Conservation (phyloP, 2,113 vertebrate genomes). For the Pao palembangensis region DNA sequence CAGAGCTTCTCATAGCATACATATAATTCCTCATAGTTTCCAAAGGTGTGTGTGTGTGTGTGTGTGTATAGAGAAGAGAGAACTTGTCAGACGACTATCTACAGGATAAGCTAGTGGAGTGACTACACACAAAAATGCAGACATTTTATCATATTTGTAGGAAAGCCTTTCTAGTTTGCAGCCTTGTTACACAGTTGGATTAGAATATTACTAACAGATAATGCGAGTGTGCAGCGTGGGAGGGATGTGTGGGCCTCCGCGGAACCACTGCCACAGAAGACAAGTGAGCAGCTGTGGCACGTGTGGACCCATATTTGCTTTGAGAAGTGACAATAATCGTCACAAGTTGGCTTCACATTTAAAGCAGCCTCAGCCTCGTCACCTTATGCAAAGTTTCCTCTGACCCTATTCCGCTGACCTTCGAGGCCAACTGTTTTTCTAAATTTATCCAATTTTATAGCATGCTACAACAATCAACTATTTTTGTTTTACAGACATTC, state of each 20-base stretch:
- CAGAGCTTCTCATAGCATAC: slow-evolving; percentile 19
- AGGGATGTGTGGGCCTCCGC: slow-evolving; percentile 35
- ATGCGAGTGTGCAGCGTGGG: slow-evolving; percentile 26
- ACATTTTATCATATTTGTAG: too few species aligned
- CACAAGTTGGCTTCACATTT: slow-evolving; percentile 29
- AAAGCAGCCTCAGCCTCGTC: slow-evolving; percentile 3
- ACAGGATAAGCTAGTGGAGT: slow-evolving; percentile 25
- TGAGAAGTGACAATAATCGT: slow-evolving; percentile 20
- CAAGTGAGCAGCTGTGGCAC: slow-evolving; percentile 40
- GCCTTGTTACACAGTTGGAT: too few species aligned
- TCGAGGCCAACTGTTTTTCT: too few species aligned
- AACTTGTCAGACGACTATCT: slow-evolving; percentile 54
- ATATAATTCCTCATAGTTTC: slow-evolving; percentile 37
- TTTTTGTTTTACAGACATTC: too few species aligned
- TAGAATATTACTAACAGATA: neutral
- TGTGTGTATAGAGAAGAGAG: slow-evolving; percentile 10
- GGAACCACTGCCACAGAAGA: slow-evolving; percentile 21
- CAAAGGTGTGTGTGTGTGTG: slow-evolving; percentile 1
- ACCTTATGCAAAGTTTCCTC: slow-evolving; percentile 40
- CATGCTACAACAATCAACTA: too few species aligned
- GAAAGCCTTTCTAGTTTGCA: too few species aligned
- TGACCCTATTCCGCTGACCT: slow-evolving; percentile 34
- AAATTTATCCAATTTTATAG: too few species aligned
- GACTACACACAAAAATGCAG: slow-evolving; percentile 3
- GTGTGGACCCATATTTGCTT: slow-evolving; percentile 23